Base-by-base conservation (phyloP, 2,888 invertebrate species). In the Chrysotoxum bicinctum region DNA sequence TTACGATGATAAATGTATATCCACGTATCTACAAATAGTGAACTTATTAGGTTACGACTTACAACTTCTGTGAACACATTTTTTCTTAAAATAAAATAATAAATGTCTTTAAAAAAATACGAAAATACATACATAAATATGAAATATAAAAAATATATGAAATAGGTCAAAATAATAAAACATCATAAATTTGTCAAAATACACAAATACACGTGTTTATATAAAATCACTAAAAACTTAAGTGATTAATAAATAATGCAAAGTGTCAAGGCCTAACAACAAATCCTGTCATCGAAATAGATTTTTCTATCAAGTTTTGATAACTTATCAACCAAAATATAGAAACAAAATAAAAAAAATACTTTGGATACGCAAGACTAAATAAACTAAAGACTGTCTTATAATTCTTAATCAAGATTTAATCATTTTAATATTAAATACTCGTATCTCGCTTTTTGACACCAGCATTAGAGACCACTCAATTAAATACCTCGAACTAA, bases 81-180 rank as follows among this genome's bases (percentile, higher is more conserved):
- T n/a, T n/a, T n/a, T n/a, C n/a, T n/a, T n/a, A n/a, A n/a, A n/a
- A n/a, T n/a, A n/a, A n/a, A n/a, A n/a, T n/a, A n/a, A n/a, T n/a
- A n/a, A n/a, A n/a, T n/a, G n/a, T n/a, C n/a, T n/a, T n/a, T n/a
- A n/a, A n/a, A n/a, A n/a, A n/a, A n/a, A n/a, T n/a, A n/a, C n/a
- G n/a, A n/a, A n/a, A n/a, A n/a, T n/a, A n/a, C n/a, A n/a, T n/a
- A n/a, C n/a, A n/a, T n/a, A n/a, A n/a, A n/a, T n/a, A n/a, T n/a
- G n/a, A n/a, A n/a, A n/a, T n/a, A n/a, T n/a, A n/a, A n/a, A n/a
- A n/a, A n/a, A n/a, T n/a, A n/a, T n/a, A n/a, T n/a, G n/a, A n/a
- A 56, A 56, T 30, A 56, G 56, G 56, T 35, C 56, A 56, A 56
- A 56, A 56, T 1, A 35, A 35, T 35, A 19, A 32, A 35, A 56